Evolutionary conservation across 2,888 invertebrate species (phyloP).

Genomic region (Belgica antarctica): DNA sequence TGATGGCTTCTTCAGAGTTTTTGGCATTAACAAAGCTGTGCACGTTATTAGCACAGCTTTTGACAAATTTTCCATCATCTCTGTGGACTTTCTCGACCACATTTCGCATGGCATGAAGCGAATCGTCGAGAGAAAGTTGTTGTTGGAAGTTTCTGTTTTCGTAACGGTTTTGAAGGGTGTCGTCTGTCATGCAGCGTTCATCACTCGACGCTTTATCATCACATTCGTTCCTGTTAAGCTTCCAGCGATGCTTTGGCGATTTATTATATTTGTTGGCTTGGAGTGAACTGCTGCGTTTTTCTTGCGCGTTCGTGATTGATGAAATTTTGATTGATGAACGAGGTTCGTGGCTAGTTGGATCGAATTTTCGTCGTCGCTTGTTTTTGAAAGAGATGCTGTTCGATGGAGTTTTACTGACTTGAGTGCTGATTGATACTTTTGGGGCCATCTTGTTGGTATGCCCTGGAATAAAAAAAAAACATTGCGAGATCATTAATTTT

Average conservation of each 20-base stretch:
- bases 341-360: neutral
- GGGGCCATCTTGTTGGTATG: slow-evolving; percentile 25
- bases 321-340: neutral
- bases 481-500: neutral
- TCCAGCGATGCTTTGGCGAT: slow-evolving; percentile 35
- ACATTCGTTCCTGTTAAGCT: slow-evolving; percentile 8
- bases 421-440: neutral
- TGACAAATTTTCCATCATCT: neutral
- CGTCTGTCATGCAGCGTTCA: neutral
- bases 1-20: neutral
- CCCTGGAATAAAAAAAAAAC: slow-evolving; percentile 18
- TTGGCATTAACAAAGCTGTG: neutral
- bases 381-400: slow-evolving; percentile 5
- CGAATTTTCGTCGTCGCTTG: neutral
- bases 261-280: slow-evolving; percentile 29
- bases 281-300: neutral
- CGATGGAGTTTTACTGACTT: neutral
- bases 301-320: neutral
- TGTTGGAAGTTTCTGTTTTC: neutral
- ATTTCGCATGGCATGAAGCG: neutral
- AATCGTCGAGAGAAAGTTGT: neutral
- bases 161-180: neutral
- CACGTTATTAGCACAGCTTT: neutral
- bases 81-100: neutral
- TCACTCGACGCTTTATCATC: neutral